Percentiles rank a stretch among this genome's conserved stretches.
phyloP scores from a whole-genome alignment of 2,113 vertebrate species.

The Seriola rivoliana region DNA sequence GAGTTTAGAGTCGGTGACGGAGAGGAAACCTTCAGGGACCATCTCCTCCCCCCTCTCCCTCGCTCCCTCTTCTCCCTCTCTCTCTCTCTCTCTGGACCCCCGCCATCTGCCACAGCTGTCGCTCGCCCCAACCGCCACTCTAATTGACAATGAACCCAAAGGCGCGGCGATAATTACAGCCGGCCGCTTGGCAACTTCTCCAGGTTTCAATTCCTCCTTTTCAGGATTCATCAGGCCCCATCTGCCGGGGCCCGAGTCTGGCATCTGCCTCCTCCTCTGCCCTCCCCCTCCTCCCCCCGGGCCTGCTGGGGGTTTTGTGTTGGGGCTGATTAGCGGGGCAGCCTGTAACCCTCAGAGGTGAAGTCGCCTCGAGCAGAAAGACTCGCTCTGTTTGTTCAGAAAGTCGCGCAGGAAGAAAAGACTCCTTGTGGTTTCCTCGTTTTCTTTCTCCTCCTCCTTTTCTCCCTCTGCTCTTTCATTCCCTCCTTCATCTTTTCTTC shows the following conservation, averaged over 20 bases:
- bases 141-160: constrained; percentile 76
- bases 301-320: constrained; percentile 63
- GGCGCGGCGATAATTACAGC: constrained; percentile 70
- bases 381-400: constrained; percentile 56
- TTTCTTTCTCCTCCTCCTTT: constrained; percentile 22
- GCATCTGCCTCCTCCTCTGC: constrained; percentile 50
- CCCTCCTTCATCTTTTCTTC: constrained; percentile 29
- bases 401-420: constrained; percentile 46
- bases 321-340: constrained; percentile 57
- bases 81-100: constrained; percentile 46
- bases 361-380: constrained; percentile 50
- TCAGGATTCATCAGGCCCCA: constrained; percentile 72
- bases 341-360: constrained; percentile 66
- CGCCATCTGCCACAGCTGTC: constrained; percentile 74
- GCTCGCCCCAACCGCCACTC: constrained; percentile 67
- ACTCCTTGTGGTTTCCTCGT: constrained; percentile 29
- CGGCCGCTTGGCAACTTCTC: constrained; percentile 66
- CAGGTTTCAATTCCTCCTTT: constrained; percentile 70
- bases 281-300: neutral
- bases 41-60: neutral
- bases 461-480: neutral
- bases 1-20: neutral
- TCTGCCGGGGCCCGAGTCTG: constrained; percentile 59
- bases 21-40: constrained; percentile 22
- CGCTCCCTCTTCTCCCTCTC: constrained; percentile 37